Percentiles rank a stretch among this genome's conserved stretches.
Conservation (phyloP, 2,797 vertebrate genomes). For the Bufotes viridis region DNA sequence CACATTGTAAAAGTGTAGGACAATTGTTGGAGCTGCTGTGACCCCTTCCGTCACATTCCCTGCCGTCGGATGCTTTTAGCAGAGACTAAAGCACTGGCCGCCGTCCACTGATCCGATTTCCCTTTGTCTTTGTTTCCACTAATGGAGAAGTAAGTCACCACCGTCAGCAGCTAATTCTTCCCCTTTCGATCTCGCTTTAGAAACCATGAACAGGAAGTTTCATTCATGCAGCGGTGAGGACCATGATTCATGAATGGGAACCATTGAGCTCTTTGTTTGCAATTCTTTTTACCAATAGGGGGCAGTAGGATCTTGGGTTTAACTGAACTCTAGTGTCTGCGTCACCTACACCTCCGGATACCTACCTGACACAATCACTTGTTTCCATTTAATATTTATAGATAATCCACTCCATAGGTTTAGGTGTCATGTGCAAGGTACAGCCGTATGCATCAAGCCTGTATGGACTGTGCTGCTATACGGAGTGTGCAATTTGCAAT, state of each 20-base stretch:
- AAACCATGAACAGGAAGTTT: not conserved
- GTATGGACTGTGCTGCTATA: too few species aligned
- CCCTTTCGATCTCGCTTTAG: conserved; percentile 22
- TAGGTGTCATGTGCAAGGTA: too few species aligned
- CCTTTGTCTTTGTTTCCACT: not conserved
- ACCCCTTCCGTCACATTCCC: not conserved
- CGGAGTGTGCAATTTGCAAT: too few species aligned
- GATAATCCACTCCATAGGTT: too few species aligned
- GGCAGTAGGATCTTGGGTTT: not conserved
- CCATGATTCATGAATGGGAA: conserved; percentile 13
- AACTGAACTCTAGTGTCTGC: not conserved
- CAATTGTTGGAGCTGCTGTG: not conserved
- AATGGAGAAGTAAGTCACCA: conserved; percentile 38
- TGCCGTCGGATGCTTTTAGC: not conserved
- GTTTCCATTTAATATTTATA: not conserved
- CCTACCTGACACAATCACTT: not conserved
- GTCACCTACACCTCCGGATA: not conserved
- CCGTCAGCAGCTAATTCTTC: conserved; percentile 30
- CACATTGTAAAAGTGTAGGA: not conserved
- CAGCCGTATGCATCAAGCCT: too few species aligned
- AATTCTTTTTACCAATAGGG: not conserved
- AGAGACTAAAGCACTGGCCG: not conserved
- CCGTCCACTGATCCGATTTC: not conserved
- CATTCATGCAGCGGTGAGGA: not conserved
- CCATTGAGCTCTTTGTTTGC: not conserved